Base-by-base conservation (phyloP, 1,140 invertebrate genomes). In the Platorchestia sp. region DNA sequence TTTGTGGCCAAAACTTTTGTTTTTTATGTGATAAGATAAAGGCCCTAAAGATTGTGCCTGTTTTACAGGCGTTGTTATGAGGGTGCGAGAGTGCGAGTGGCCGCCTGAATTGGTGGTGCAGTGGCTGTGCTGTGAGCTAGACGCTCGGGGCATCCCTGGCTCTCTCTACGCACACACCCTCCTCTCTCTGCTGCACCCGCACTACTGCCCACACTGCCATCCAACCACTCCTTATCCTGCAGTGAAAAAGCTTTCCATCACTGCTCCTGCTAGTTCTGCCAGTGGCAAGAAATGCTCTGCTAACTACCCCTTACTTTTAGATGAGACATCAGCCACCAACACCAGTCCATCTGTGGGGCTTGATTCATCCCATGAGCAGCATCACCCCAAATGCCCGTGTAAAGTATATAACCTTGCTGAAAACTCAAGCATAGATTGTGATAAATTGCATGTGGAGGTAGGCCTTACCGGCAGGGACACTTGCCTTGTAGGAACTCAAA, bases 141-240 rank as follows among this genome's bases (percentile, higher is more conserved):
- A 96, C 89, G 95, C 96, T 51, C 95, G 96, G 43, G 96, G 95
- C 36, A 96, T 96, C 91, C 96, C 96, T 14, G 95, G 96, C 90
- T 93, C 96, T 95, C 96, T 95, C 22, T 96, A 96, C 86, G 95
- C 96, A 41, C 96, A 95, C 95, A 96, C 96, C 90, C 96, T 96
- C 75, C 96, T 96, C 47, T 96, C 96, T 95, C 96, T 96, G 47
- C 96, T 96, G 95, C 96, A 96, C 95, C 96, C 96, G 95, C 95
- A 96, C 95, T 96, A 96, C 95, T 96, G 96, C 95, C 96, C 96
- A 95, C 96, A 96, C 95, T 93, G 91, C 91, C 45, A 45, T 42
- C 91, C 45, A 45, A 44, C 6, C 43, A 40, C 91, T 95, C 41
- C 87, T 89, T 44, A 75, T 75, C 59, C 59, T 75, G 59, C 59